A percentile compares a stretch with the other conserved stretches of the same genome.
Conservation (phyloP, 2,888 invertebrate genomes). For the Nephrotoma appendiculata region DNA sequence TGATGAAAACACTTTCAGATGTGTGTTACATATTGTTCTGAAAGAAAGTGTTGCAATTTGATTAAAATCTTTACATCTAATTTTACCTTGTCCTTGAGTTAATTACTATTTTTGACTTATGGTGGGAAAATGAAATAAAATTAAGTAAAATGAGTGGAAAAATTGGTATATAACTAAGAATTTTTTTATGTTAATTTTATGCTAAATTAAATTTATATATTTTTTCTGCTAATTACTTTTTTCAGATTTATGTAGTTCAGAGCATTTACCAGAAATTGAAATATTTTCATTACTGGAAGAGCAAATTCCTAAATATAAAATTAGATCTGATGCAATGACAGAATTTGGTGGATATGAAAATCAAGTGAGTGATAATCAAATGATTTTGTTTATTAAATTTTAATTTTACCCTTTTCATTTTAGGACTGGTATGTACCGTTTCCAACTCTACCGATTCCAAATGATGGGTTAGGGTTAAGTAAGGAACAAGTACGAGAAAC, state of each 20-base stretch:
- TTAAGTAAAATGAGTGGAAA: not conserved
- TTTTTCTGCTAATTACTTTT: conserved; percentile 15
- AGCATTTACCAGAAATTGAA: conserved; percentile 88
- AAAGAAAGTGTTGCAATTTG: not conserved
- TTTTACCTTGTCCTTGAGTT: not conserved
- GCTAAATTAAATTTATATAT: conserved; percentile 8
- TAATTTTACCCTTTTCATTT: conserved; percentile 16
- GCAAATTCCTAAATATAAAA: conserved; percentile 85
- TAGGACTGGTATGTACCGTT: conserved; percentile 90
- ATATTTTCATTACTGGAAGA: conserved; percentile 89
- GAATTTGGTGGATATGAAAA: conserved; percentile 65
- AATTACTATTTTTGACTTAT: not conserved
- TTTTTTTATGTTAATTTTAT: not conserved
- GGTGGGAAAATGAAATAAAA: not conserved
- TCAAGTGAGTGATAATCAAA: conserved; percentile 15
- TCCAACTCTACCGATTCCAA: conserved; percentile 61
- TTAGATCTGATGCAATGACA: conserved; percentile 86
- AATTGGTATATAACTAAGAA: not conserved
- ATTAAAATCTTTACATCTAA: not conserved
- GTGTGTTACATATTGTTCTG: not conserved
- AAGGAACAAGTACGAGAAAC: conserved; percentile 93
- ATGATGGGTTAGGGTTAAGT: conserved; percentile 65
- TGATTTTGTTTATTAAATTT: not conserved
- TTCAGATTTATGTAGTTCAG: conserved; percentile 85
- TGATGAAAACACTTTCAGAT: not conserved